Evolutionary conservation across 1,140 invertebrate species (phyloP).

Genomic region (Lepidurus packardi): DNA sequence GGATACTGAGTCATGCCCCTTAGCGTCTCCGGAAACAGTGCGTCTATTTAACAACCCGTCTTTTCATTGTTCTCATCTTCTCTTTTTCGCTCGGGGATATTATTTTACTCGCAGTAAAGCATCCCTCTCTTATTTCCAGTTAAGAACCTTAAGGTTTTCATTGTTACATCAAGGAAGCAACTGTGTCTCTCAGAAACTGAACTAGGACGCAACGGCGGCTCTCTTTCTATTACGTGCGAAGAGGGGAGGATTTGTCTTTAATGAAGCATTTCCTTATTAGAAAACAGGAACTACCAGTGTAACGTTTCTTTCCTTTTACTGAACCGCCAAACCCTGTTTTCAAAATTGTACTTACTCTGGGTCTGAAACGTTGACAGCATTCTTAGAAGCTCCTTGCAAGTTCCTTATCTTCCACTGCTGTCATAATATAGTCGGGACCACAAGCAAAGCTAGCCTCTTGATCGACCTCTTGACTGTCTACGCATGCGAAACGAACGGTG

Average conservation of each 20-base stretch:
- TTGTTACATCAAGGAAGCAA: neutral
- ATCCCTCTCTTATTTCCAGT: neutral
- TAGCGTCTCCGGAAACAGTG: too few species aligned
- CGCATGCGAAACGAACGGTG: neutral
- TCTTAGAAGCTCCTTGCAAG: neutral
- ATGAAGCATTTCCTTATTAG: constrained; percentile 11
- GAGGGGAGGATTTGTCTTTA: neutral
- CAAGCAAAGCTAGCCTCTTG: neutral
- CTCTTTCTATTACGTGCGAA: neutral
- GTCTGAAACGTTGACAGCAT: neutral
- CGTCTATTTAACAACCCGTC: too few species aligned
- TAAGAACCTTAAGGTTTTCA: neutral
- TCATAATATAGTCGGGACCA: neutral
- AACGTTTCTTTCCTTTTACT: neutral
- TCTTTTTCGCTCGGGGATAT: too few species aligned
- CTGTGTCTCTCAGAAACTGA: neutral
- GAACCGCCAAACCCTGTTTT: neutral
- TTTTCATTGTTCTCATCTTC: too few species aligned
- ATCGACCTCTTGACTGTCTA: neutral
- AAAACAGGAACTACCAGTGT: neutral
- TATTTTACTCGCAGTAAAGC: too few species aligned
- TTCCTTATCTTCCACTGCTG: neutral
- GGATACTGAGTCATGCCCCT: neutral
- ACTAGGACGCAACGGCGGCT: neutral
- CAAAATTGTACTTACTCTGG: neutral